Base-by-base conservation (phyloP, 1,140 invertebrate genomes). In the Lordiphosa mommai region DNA sequence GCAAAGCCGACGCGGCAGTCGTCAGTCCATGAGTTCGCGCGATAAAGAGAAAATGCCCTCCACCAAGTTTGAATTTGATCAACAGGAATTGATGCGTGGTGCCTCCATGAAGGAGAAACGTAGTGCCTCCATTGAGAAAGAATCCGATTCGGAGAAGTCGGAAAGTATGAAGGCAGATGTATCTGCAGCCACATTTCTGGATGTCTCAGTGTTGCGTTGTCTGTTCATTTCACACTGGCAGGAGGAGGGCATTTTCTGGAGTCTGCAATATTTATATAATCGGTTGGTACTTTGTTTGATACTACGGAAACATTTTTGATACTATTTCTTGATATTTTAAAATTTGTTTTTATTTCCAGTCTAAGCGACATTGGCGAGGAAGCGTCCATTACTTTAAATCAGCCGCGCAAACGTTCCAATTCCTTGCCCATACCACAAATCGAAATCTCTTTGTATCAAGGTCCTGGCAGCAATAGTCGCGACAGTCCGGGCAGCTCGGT, bases 221-320 rank as follows among this genome's bases (percentile, higher is more conserved):
- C 91, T 99, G n/a, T 98, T 99, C 89, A 95, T 98, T 56, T 93
- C 95, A 0, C 96, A 98, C 84, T 99, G 99, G 99, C 94, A 96
- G 76, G 98, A 99, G 89, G 98, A 99, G 89, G 98, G 98, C 1
- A 94, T 99, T 17, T 96, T 95, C 90, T 99, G 98, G 98, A 97
- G 96, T 17, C 89, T 99, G n/a, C 95, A 97, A 88, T 99, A 94
- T 90, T 90, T 98, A 36, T 95, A 96, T 67, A 95, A 96, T 79
- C 93, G 96, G 96, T 49, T 14, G 1, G 32, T 13, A 10, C 0
- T 13, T 1, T 5, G 0, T 0, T 1, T 14, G 12, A 29, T 34
- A 5, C 0, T 4, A 23, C 14, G 2, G 1, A 3, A 2, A 32
- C 0, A 6, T 29, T n/a, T 16, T 23, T 17, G 44, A 16, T 7